phyloP scores from a whole-genome alignment of 2,113 vertebrate species.

The Cephalophus harveyi region DNA sequence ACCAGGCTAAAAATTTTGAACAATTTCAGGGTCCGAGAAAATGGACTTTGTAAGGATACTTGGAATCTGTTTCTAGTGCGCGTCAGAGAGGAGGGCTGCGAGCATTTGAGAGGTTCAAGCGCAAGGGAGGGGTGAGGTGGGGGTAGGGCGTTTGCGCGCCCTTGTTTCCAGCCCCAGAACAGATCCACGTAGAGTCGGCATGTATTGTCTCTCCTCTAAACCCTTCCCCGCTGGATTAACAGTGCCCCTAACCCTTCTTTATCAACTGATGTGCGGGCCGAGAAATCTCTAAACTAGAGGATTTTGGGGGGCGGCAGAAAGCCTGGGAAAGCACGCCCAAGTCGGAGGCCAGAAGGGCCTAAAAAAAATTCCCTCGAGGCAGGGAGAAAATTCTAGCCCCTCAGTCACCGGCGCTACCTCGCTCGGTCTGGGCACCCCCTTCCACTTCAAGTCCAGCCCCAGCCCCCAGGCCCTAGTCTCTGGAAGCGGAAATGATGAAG shows the following conservation, averaged over 20 bases:
- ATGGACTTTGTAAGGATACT: not conserved
- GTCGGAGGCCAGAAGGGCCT: not conserved
- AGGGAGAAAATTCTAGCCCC: not conserved
- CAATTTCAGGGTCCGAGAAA: not conserved
- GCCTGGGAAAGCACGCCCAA: accelerated
- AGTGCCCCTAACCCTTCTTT: conserved; percentile 58
- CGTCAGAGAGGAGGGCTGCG: not conserved
- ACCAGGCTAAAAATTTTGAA: not conserved
- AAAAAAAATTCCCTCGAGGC: not conserved
- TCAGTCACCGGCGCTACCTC: not conserved
- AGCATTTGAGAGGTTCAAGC: not conserved
- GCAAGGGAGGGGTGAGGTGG: not conserved
- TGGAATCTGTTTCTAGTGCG: not conserved
- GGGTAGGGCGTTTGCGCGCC: accelerated
- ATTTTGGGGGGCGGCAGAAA: accelerated
- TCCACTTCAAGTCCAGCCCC: not conserved
- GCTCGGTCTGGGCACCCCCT: not conserved
- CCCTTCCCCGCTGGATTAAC: conserved; percentile 43
- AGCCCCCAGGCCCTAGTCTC: not conserved
- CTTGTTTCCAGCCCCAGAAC: not conserved
- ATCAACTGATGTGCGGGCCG: not conserved
- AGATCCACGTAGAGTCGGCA: conserved; percentile 59
- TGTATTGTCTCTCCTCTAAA: conserved; percentile 42
- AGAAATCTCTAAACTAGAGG: not conserved
- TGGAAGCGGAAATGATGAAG: not conserved